A percentile compares a stretch with the other conserved stretches of the same genome.
phyloP scores from a whole-genome alignment of 64 coral and sea anemone genomes.

The Montipora sp. region DNA sequence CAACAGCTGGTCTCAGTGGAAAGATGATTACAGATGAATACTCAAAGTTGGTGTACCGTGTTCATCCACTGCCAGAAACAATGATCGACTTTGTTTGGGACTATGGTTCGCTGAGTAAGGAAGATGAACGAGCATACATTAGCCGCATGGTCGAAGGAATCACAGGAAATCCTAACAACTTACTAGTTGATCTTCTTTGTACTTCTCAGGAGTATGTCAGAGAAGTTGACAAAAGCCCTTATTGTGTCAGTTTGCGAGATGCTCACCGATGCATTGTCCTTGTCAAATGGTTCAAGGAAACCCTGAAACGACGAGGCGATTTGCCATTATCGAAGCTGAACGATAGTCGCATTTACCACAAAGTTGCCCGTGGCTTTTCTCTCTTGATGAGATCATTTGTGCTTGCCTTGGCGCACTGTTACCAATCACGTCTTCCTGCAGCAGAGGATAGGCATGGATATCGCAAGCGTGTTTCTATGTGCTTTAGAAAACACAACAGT shows the following conservation, averaged over 20 bases:
- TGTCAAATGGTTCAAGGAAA: slow-evolving; percentile 70
- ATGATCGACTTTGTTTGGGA: slow-evolving; percentile 96
- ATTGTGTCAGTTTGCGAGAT: slow-evolving; percentile 86
- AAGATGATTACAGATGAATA: slow-evolving; percentile 79
- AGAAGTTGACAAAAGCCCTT: slow-evolving; percentile 62
- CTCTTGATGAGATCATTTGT: slow-evolving; percentile 47
- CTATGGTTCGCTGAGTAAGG: slow-evolving; percentile 74
- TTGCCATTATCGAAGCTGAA: slow-evolving; percentile 2
- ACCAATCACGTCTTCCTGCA: slow-evolving; percentile 75
- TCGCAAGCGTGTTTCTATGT: slow-evolving; percentile 13
- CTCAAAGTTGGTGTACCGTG: slow-evolving; percentile 84
- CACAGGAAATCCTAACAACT: background rate
- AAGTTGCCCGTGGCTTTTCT: background rate
- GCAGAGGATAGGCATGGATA: slow-evolving; percentile 51
- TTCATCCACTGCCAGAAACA: slow-evolving; percentile 88
- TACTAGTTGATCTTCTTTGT: slow-evolving; percentile 71
- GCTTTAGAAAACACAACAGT: slow-evolving; percentile 29
- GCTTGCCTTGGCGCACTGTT: slow-evolving; percentile 82
- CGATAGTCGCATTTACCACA: background rate
- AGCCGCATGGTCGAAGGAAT: slow-evolving; percentile 69
- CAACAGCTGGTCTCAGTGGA: slow-evolving; percentile 71
- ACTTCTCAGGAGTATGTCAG: slow-evolving; percentile 77
- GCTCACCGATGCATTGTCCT: slow-evolving; percentile 77
- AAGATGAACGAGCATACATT: slow-evolving; percentile 81
- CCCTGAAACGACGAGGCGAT: slow-evolving; percentile 1